Evolutionary conservation across 2,113 vertebrate species (phyloP), one percentile per base, ranked within the genome.

Genomic region (Chloropsis hardwickii): DNA sequence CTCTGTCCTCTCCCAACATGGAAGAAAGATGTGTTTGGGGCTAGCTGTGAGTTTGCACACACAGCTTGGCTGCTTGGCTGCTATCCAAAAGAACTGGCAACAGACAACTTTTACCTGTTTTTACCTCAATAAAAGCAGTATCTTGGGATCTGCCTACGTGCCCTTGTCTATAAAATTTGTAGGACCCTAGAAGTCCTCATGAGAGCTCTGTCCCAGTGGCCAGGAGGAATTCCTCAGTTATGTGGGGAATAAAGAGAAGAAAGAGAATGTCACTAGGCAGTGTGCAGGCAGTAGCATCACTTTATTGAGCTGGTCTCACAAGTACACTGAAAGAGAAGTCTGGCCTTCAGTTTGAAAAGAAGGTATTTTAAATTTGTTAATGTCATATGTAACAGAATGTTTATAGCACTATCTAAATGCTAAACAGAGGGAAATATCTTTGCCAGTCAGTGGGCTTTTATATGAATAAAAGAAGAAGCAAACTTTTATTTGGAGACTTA

Each of bases 381-480:
- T 64, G 48, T 81, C 62, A 56, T 40, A 60, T 28, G 44, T 72
- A 80, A 44, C 28, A 62, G 33, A 80, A 70, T 83, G 71, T 86
- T 83, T 83, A 80, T 89, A 58, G n/a, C 66, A 27, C 87, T 73
- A 69, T 81, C 56, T 94, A 94, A 95, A 93, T 37, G 90, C 65
- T 65, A 83, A 92, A 60, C 16, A 39, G 80, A 58, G 47, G 42
- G 76, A 96, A 87, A 74, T 92, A 79, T 58, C 61, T 47, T 28
- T 86, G 17, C 57, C 64, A 50, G 58, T n/a, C 48, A 81, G 23
- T 19, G 21, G 23, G n/a, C 23, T 47, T 96, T 86, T 84, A 85
- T 60, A 79, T 47, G 70, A 48, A 22, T 62, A 24, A 57, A 31
- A 85, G 58, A 47, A n/a, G 13, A 78, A 69, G 71, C 61, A 58